These are phyloP conservation scores for Drosophila atripex DNA, from an alignment of 2,888 invertebrate species.

Conservation along the genomic window DNA sequence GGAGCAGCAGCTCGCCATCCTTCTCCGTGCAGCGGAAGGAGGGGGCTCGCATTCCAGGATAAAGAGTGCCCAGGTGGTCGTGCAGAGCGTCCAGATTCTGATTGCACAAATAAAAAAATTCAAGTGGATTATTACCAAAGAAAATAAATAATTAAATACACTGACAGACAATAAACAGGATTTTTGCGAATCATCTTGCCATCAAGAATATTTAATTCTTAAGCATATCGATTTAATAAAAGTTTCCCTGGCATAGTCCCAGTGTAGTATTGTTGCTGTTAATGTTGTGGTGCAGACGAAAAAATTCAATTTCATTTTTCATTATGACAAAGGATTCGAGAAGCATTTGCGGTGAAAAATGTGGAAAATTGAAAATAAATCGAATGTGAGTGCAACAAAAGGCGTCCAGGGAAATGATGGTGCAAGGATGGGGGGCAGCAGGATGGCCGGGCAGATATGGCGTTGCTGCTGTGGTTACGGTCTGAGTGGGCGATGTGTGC, in stretches of 20 bases:
- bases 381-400: conserved; percentile 79
- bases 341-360: conserved; percentile 64
- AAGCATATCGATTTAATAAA: not conserved
- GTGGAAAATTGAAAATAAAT: conserved; percentile 80
- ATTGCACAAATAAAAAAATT: not conserved
- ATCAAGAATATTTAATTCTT: not conserved
- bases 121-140: not conserved
- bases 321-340: conserved; percentile 66
- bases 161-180: not conserved
- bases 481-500: conserved; percentile 44
- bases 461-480: conserved; percentile 11
- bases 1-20: conserved; percentile 94
- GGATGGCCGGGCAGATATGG: not conserved
- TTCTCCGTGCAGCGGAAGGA: conserved; percentile 98
- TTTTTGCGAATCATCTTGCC: not conserved
- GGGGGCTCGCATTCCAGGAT: conserved; percentile 97
- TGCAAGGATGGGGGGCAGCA: conserved; percentile 9
- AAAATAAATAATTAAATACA: not conserved
- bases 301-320: conserved; percentile 81
- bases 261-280: conserved; percentile 47
- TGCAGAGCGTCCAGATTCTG: conserved; percentile 98
- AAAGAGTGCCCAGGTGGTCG: conserved; percentile 96
- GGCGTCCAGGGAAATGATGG: conserved; percentile 33
- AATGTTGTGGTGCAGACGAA: conserved; percentile 45
- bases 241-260: not conserved